Base-by-base conservation (phyloP, 2,797 vertebrate species). In the Choloepus didactylus region DNA sequence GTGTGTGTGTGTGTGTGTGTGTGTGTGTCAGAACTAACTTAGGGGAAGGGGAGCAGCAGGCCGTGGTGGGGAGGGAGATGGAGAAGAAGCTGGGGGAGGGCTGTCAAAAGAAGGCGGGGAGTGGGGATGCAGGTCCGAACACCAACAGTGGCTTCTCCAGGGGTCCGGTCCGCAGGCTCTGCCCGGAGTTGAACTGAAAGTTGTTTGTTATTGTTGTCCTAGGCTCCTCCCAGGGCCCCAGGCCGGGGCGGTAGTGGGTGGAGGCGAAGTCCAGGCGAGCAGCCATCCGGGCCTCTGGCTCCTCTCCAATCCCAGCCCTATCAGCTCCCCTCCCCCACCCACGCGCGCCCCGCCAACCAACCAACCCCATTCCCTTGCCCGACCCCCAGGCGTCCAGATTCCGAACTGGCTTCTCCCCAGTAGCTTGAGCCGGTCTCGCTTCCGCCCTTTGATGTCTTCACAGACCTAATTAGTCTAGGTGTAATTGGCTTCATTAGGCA, bases 371-470 rank as follows among this genome's bases (percentile, higher is more conserved):
- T 85, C 62, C 72, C 35, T 93, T 76, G 44, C 10, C 3, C 9
- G 56, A 51, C 49, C 86, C 72, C 75, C 66, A 16, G 76, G 85
- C 81, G 1, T 80, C 49, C 9, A 0, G 56, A 89, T 77, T 82
- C 75, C 72, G 31, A 9, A 19, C 25, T 67, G 77, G 85, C 88
- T 96, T 91, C 77, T 91, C 46, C 70, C 82, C 92, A 83, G 91
- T 89, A 76, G 76, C 49, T 54, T 49, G 29, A 60, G 67, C 79
- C 35, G 87, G 79, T 83, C 72, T 81, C n/a, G 72, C 72, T 89
- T 85, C 76, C 41, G 35, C 67, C 60, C 94, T 97, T 93, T 95
- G 94, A 97, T 91, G 96, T 88, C 86, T 66, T 41, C 85, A 38
- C 54, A 89, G 80, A 84, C 23, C 90, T 93, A 92, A 93, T 94